A percentile compares a stretch with the other conserved stretches of the same genome.
Conservation (phyloP, 2,888 invertebrate genomes). For the Heliconius hortense region DNA sequence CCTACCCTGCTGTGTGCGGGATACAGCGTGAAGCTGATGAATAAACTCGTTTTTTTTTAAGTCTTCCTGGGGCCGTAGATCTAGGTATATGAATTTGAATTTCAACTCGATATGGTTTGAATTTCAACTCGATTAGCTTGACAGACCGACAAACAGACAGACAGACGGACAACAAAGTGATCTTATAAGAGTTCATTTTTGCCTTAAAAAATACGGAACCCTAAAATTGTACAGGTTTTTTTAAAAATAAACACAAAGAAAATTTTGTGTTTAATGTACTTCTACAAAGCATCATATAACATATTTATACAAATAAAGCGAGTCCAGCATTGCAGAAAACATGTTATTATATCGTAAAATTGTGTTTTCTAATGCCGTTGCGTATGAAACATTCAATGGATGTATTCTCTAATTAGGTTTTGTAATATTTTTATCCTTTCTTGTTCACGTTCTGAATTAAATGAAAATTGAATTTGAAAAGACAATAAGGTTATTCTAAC, state of each 20-base stretch:
- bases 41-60: too few species aligned
- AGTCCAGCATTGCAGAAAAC: slow-evolving; percentile 3
- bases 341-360: slow-evolving; percentile 15
- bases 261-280: not conserved
- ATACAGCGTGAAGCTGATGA: too few species aligned
- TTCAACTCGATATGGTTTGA: too few species aligned
- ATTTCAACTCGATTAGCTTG: too few species aligned
- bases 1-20: too few species aligned
- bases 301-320: slow-evolving; percentile 4
- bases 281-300: slow-evolving; percentile 4
- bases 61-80: too few species aligned
- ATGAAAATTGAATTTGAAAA: slow-evolving; percentile 8
- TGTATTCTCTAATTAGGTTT: slow-evolving; percentile 16
- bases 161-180: too few species aligned
- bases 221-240: too few species aligned
- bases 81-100: too few species aligned
- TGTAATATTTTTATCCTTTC: slow-evolving; percentile 12
- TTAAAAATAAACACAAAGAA: not conserved
- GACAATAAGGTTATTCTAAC: not conserved
- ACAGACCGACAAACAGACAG: too few species aligned
- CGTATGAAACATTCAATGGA: slow-evolving; percentile 14
- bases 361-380: slow-evolving; percentile 16
- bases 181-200: too few species aligned
- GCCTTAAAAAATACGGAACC: not conserved
- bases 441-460: slow-evolving; percentile 2